These are phyloP conservation scores for Zaprionus nigranus DNA, from an alignment of 1,140 invertebrate genomes.

Conservation along the genomic window DNA sequence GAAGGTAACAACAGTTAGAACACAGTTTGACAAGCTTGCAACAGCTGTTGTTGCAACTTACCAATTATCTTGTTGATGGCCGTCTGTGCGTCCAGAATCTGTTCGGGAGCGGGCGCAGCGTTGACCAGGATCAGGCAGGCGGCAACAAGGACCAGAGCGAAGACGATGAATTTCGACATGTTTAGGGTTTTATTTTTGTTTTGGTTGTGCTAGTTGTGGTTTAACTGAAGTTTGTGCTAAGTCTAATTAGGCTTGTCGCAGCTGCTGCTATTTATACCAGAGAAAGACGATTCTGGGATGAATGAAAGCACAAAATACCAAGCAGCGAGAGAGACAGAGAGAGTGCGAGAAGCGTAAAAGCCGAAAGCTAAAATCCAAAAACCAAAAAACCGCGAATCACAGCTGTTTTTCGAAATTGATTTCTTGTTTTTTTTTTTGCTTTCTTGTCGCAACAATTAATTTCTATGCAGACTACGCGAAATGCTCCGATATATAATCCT, in stretches of 20 bases:
- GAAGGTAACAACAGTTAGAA: not conserved
- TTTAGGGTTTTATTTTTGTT: constrained; percentile 14
- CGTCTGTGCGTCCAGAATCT: constrained; percentile 63
- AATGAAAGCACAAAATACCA: constrained; percentile 35
- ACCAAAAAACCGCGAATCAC: constrained; percentile 24
- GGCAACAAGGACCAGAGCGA: constrained; percentile 49
- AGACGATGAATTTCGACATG: constrained; percentile 62
- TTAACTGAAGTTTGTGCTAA: constrained; percentile 39
- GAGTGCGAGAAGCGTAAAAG: not conserved
- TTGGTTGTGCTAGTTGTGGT: constrained; percentile 29
- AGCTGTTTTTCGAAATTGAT: constrained; percentile 56
- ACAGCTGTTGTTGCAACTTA: constrained; percentile 23
- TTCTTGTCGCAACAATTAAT: constrained; percentile 32
- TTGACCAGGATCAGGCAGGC: constrained; percentile 47
- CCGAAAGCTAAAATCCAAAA: constrained; percentile 10
- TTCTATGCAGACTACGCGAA: constrained; percentile 41
- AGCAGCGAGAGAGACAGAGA: not conserved
- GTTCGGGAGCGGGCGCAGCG: constrained; percentile 57
- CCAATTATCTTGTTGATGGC: constrained; percentile 73
- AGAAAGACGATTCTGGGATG: constrained; percentile 34
- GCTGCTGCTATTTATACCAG: constrained; percentile 70
- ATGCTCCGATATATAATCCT: constrained; percentile 51
- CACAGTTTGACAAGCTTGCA: not conserved
- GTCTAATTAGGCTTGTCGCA: constrained; percentile 58
- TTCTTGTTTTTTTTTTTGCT: constrained; percentile 58